Evolutionary conservation across 2,113 vertebrate genomes (phyloP).

Genomic region (Tretioscincus oriximinensis): DNA sequence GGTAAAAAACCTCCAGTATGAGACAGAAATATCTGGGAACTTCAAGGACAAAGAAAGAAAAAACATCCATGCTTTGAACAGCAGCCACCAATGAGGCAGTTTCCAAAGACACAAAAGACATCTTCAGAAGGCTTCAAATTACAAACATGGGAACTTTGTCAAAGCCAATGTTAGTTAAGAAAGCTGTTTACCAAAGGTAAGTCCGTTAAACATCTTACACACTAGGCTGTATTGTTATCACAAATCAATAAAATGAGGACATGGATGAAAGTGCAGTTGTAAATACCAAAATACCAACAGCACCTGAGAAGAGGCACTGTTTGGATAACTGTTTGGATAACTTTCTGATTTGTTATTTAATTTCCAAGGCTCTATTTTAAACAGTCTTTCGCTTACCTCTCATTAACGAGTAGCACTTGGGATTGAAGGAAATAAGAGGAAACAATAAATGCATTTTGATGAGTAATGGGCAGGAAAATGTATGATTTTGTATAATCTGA

Average conservation of each 20-base stretch:
- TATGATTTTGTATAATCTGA: slow-evolving; percentile 30
- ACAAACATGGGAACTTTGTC: slow-evolving; percentile 59
- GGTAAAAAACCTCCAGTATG: no score
- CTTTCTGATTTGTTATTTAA: neutral
- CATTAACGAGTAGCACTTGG: neutral
- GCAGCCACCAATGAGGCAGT: slow-evolving; percentile 24
- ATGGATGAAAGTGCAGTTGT: neutral
- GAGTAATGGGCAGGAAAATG: neutral
- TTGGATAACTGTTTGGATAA: slow-evolving; percentile 22
- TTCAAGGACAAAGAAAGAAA: slow-evolving; percentile 1
- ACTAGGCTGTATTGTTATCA: slow-evolving; percentile 50
- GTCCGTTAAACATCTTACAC: slow-evolving; percentile 59
- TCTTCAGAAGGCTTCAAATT: slow-evolving; percentile 57
- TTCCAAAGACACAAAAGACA: slow-evolving; percentile 39
- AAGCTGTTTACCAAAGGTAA: slow-evolving; percentile 69
- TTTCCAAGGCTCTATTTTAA: neutral
- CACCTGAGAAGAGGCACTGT: neutral
- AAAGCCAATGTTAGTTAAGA: slow-evolving; percentile 68
- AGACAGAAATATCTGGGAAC: no score
- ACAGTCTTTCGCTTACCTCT: neutral
- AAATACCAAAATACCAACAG: slow-evolving; percentile 15
- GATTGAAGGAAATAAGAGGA: slow-evolving; percentile 39
- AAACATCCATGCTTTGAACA: slow-evolving; percentile 3
- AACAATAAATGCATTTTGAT: slow-evolving; percentile 29
- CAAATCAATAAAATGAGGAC: slow-evolving; percentile 46